A percentile compares a stretch with the other conserved stretches of the same genome.
phyloP scores from a whole-genome alignment of 2,888 invertebrate species.

The Napeogenes sylphis region DNA sequence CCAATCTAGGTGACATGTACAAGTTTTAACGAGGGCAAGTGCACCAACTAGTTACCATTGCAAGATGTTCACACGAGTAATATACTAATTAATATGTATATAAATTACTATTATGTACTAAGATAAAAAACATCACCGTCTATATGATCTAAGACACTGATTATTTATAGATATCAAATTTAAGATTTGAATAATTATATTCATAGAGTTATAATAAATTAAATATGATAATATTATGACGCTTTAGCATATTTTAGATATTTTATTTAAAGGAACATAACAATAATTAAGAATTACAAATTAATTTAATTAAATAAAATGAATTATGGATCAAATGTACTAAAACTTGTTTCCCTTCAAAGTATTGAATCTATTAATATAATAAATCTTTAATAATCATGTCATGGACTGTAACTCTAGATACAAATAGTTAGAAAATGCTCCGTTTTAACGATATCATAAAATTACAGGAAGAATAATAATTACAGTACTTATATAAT shows the following conservation, averaged over 20 bases:
- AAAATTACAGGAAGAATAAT: too few relatives aligned
- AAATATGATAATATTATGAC: too few relatives aligned
- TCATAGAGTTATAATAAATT: too few relatives aligned
- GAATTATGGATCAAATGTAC: not conserved
- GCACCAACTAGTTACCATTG: not conserved
- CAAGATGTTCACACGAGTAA: not conserved
- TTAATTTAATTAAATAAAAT: not conserved
- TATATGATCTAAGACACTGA: too few relatives aligned
- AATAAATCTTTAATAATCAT: constrained; percentile 4
- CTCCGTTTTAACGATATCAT: too few relatives aligned
- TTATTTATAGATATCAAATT: too few relatives aligned
- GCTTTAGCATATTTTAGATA: too few relatives aligned
- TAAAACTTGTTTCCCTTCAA: not conserved
- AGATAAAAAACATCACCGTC: too few relatives aligned
- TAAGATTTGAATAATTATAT: too few relatives aligned
- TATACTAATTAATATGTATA: not conserved
- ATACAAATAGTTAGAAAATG: not conserved
- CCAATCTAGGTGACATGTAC: not conserved
- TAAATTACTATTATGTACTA: too few relatives aligned
- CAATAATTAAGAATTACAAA: not conserved
- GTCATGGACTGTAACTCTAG: not conserved
- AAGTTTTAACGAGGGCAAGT: not conserved
- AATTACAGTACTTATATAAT: too few relatives aligned
- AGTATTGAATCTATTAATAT: not conserved
- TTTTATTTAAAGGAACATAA: too few relatives aligned